Evolutionary conservation across 2,888 invertebrate species (phyloP), one percentile per base, ranked within the genome.

Genomic region (Apotomis turbidana): DNA sequence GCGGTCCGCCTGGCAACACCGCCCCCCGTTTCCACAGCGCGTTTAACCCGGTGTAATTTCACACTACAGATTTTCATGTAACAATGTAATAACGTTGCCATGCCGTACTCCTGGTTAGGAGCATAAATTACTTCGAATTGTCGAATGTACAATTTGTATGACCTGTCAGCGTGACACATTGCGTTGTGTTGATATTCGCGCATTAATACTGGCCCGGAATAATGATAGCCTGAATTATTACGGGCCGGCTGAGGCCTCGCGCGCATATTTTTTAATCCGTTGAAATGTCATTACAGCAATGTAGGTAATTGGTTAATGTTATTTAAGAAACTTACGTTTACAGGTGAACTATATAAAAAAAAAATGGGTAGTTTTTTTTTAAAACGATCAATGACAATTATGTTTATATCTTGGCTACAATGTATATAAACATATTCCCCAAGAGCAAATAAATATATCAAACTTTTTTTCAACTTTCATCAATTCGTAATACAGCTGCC

Each of bases 21-120:
- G 27, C 63, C 63, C 58, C 59, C 64, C 62, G 64, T 80, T 82
- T 84, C 79, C 83, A 80, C 76, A 79, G 78, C 82, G 81, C 81
- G 84, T 82, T 86, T 85, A 83, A 85, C 81, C 80, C 80, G 77
- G 80, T 83, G 81, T 87, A 85, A 87, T 87, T 88, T 87, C 85
- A 86, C 86, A 85, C 85, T 85, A 84, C 84, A 78, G 79, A 79
- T 81, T 74, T 73, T 73, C 73, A 64, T 62, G 69, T 70, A 73
- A 70, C 70, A 70, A 59, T 69, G 38, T 64, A 68, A 62, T 67
- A 68, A 71, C 60, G 67, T 51, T 68, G 57, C 68, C 61, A 36
- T 57, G 41, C 59, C 59, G 36, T 63, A 58, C 61, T 71, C 44
- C 57, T 41, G 61, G 62, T 71, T 62, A 70, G 63, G 64, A 52